Base-by-base conservation (phyloP, 2,113 vertebrate genomes). In the Camarhynchus parvulus region DNA sequence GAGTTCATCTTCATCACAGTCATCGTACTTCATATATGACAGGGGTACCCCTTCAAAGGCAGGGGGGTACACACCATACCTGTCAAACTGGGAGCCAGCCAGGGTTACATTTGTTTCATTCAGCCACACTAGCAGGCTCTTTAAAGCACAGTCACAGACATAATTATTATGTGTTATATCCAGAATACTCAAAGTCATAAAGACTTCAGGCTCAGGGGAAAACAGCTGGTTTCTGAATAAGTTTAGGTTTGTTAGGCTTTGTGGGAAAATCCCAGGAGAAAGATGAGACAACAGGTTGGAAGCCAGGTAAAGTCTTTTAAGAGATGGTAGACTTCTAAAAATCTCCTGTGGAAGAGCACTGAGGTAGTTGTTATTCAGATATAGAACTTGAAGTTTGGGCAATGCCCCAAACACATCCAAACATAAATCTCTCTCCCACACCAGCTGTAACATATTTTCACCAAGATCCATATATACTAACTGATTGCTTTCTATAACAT, bases 161-260 rank as follows among this genome's bases (percentile, higher is more conserved):
- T 98, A 99, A 1, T 44, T 96, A 83, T 99, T 99, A 33, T 62
- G 96, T 15, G 75, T 93, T 73, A 99, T 91, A 96, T 96, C 96
- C 72, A 99, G 85, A 13, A 39, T 2, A 8, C 33, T 86, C 68
- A 99, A 94, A 5, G 94, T 97, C 16, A 78, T 92, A 74, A 99
- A 99, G 17, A 94, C 39, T 11, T 33, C 31, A 3, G 99, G 99
- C 74, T 99, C 96, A 1, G 98, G 98, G 50, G 97, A 97, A 28
- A 98, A 96, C 35, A 99, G 97, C 59, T 98, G 98, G 91, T 99
- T 99, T 66, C 96, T 56, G 28, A 98, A 97, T 22, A 99, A 89
- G 52, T 98, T 81, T 9, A 99, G 97, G 5, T 13, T 18, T 83
- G 81, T 94, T 53, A 99, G 88, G 75, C 91, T 98, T 70, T 56